Conservation (phyloP, 2,113 vertebrate species). For the Nothoprocta perdicaria region DNA sequence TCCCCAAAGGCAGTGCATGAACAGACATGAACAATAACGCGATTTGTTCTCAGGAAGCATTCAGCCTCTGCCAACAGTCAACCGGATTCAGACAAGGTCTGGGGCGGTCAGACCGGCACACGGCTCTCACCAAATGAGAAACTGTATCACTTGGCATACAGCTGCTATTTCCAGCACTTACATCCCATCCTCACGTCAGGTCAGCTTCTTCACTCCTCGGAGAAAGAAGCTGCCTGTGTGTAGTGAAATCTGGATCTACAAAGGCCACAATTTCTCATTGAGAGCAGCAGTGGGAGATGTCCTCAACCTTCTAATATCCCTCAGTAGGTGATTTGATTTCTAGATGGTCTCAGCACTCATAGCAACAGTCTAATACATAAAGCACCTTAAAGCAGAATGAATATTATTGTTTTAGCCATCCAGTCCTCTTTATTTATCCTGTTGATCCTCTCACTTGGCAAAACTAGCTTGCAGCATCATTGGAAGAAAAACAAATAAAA, state of each 20-base stretch:
- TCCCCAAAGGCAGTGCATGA: constrained; percentile 50
- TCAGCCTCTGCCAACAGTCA: constrained; percentile 45
- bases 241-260: background rate
- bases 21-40: constrained; percentile 38
- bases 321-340: background rate
- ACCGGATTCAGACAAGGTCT: constrained; percentile 31
- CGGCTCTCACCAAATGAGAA: constrained; percentile 13
- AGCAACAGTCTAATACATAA: background rate
- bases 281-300: background rate
- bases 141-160: constrained; percentile 49
- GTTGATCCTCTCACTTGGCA: background rate
- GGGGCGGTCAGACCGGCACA: background rate
- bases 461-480: background rate
- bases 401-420: background rate
- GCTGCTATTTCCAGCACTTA: constrained; percentile 45
- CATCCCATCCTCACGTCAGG: background rate
- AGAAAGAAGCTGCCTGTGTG: background rate
- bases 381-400: background rate
- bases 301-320: background rate
- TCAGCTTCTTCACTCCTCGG: constrained; percentile 1
- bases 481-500: background rate
- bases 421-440: background rate
- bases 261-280: background rate
- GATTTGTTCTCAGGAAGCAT: constrained; percentile 66
- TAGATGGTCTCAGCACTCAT: background rate